Percentiles rank a stretch among this genome's conserved stretches.
phyloP scores from a whole-genome alignment of 2,113 vertebrate genomes.

The Hylia prasina region DNA sequence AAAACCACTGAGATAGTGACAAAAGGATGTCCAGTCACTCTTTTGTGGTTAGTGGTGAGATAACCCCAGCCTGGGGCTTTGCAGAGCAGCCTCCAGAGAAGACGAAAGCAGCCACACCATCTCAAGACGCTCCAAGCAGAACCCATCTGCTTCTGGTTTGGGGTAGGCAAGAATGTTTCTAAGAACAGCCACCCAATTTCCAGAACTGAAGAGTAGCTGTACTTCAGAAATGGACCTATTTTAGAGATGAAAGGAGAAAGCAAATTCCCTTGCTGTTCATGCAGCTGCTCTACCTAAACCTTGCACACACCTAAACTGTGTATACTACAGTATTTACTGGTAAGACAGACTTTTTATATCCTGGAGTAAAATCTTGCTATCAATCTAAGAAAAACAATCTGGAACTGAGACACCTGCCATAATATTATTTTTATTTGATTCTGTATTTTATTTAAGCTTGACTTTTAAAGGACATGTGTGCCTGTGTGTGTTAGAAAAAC shows the following conservation, averaged over 20 bases:
- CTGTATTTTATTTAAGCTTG: constrained; percentile 12
- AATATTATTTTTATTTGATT: constrained; percentile 30
- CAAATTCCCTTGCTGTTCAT: background rate
- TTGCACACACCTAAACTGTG: background rate
- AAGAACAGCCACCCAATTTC: background rate
- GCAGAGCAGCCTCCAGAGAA: background rate
- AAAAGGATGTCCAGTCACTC: background rate
- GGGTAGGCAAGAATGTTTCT: background rate
- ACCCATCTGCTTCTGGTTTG: background rate
- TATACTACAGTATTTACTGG: background rate
- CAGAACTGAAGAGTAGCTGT: background rate
- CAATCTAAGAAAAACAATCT: constrained; percentile 29
- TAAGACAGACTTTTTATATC: background rate
- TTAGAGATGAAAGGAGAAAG: background rate
- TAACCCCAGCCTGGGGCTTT: background rate
- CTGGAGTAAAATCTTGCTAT: background rate
- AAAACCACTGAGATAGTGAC: background rate
- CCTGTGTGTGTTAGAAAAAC: background rate
- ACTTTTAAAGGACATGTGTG: background rate
- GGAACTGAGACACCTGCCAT: constrained; percentile 4
- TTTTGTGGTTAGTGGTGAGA: background rate
- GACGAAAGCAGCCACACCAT: background rate
- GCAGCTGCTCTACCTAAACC: background rate
- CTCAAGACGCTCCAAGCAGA: background rate
- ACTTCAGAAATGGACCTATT: background rate